Percentiles rank a stretch among this genome's conserved stretches.
phyloP scores from a whole-genome alignment of 2,113 vertebrate species.

The Hepsetus odoe region DNA sequence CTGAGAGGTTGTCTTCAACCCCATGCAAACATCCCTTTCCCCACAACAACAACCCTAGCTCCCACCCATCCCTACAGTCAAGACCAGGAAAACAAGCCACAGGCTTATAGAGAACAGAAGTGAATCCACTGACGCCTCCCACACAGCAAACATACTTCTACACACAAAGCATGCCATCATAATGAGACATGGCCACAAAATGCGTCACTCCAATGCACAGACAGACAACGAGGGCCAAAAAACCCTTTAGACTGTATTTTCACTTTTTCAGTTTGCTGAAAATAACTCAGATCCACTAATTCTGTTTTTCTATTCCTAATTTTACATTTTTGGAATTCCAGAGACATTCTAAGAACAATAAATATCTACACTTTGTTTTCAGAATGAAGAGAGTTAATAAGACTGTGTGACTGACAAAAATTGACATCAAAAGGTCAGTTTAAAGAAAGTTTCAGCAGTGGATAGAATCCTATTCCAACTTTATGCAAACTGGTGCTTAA shows the following conservation, averaged over 20 bases:
- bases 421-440: neutral
- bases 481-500: no score
- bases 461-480: no score
- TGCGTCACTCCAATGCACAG: constrained; percentile 38
- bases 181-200: constrained; percentile 31
- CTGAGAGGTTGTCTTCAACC: constrained; percentile 30
- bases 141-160: constrained; percentile 27
- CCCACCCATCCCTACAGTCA: neutral
- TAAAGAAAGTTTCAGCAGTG: no score
- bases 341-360: constrained; percentile 18
- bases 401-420: constrained; percentile 16
- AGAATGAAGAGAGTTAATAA: constrained; percentile 19
- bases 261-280: neutral
- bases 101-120: constrained; percentile 41
- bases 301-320: neutral
- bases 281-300: neutral
- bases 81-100: constrained; percentile 39
- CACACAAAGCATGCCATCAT: neutral
- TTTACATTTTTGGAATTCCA: constrained; percentile 21
- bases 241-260: neutral
- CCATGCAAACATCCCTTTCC: constrained; percentile 5
- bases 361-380: constrained; percentile 7
- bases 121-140: constrained; percentile 43
- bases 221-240: constrained; percentile 19
- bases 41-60: constrained; percentile 10